Evolutionary conservation across 2,888 invertebrate species (phyloP).

Genomic region (Melanostoma scalare): DNA sequence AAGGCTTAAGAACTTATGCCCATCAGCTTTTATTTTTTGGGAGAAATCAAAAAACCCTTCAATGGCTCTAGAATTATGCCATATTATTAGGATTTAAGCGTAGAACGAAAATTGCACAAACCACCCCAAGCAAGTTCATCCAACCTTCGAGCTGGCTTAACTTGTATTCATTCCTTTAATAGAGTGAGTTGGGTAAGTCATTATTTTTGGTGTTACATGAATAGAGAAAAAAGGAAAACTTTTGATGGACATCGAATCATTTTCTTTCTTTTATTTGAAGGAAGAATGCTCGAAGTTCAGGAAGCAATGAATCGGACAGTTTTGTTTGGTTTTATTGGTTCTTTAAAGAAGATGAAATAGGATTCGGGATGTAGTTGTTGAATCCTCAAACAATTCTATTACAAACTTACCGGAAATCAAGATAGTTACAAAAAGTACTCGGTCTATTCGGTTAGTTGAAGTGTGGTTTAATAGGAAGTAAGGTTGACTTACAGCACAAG

Average conservation of each 20-base stretch:
- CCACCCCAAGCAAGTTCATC: no score
- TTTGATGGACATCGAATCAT: constrained; percentile 18
- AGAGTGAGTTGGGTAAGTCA: constrained; percentile 24
- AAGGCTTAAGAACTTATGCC: no score
- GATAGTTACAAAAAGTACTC: neutral
- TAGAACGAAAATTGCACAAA: no score
- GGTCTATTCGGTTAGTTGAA: constrained; percentile 1
- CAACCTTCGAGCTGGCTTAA: no score
- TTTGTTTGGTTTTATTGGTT: constrained; percentile 43
- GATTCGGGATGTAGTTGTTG: neutral
- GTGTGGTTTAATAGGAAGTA: neutral
- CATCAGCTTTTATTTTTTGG: no score
- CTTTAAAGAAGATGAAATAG: constrained; percentile 4
- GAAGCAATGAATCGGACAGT: constrained; percentile 31
- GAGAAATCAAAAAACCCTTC: no score
- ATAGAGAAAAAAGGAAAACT: constrained; percentile 23
- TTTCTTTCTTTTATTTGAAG: constrained; percentile 4
- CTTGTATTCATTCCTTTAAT: neutral
- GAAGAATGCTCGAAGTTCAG: constrained; percentile 5
- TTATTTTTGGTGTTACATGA: constrained; percentile 10
- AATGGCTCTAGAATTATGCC: no score
- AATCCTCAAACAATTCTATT: constrained; percentile 5
- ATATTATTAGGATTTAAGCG: no score
- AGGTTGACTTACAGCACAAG: neutral
- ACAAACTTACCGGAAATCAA: neutral